Conservation (phyloP, 1,140 invertebrate genomes). For the Harlomillsia oculata region DNA sequence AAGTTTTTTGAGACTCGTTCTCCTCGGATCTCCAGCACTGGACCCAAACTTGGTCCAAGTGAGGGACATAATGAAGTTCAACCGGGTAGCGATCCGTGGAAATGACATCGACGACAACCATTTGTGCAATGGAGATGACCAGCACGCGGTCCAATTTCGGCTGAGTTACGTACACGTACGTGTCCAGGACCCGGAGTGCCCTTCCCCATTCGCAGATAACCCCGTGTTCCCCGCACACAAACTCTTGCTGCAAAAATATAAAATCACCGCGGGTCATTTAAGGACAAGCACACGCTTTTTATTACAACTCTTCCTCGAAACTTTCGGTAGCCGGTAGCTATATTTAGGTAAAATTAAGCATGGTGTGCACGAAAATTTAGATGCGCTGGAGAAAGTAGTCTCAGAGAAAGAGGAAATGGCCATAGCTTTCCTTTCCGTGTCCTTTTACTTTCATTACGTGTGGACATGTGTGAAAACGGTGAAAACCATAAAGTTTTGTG, state of each 20-base stretch:
- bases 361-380: too few species aligned
- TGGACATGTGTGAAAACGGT: too few species aligned
- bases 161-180: conserved; percentile 66
- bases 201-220: conserved; percentile 60
- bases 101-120: conserved; percentile 63
- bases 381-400: too few species aligned
- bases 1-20: conserved; percentile 57
- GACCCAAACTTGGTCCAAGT: conserved; percentile 70
- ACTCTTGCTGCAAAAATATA: conserved; percentile 46
- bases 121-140: conserved; percentile 61
- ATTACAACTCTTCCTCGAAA: too few species aligned
- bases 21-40: conserved; percentile 57
- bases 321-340: too few species aligned
- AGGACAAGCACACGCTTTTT: too few species aligned
- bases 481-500: too few species aligned
- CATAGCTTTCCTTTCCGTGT: too few species aligned
- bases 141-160: conserved; percentile 61
- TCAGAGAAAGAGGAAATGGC: too few species aligned
- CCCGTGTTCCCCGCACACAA: conserved; percentile 58
- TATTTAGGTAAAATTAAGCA: too few species aligned
- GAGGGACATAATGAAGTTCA: conserved; percentile 59
- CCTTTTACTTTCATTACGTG: too few species aligned
- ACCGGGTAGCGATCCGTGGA: conserved; percentile 65
- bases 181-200: conserved; percentile 60
- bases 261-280: background rate